Base-by-base conservation (phyloP, 2,888 invertebrate species). In the Mimumesa dahlbomi region DNA sequence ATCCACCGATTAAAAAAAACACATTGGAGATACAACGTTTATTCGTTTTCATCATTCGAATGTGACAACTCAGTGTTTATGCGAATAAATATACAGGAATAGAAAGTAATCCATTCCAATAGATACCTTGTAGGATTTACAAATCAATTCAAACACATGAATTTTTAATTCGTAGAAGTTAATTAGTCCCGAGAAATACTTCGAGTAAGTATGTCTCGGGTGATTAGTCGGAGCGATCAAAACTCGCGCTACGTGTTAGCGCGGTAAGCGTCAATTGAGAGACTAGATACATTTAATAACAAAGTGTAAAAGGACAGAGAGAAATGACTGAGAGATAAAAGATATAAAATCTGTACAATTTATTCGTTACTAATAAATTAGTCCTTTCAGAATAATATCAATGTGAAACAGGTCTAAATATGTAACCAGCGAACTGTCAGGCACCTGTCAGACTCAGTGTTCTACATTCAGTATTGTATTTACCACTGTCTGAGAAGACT, bases 241-340 rank as follows among this genome's bases (percentile, higher is more conserved):
- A 19, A 21, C 11, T 21, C 19, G 21, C 19, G 43, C 21, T 2
- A 19, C 9, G 2, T n/a, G 22, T 3, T 2, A 21, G 43, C 43
- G 43, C 43, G 14, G 11, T 22, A 45, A 13, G 21, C 11, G 43
- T 45, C 43, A 45, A 45, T 22, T n/a, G 49, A 49, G 31, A 29
- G 49, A 49, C 19, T 16, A 34, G 7, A 34, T 16, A 29, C 16
- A 13, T 9, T n/a, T 9, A 18, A 38, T 38, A 9, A 7, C n/a
- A 3, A 29, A 14, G 6, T 14, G 25, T 13, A 2, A 29, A 29
- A 13, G 0, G 7, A 21, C 11, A 2, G 5, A 13, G 22, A 25
- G n/a, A 34, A 34, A 34, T 9, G 11, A 4, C 3, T 11, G n/a
- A 1, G 34, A 2, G n/a, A 34, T 7, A 4, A 9, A 34, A 34